Percentiles rank a stretch among this genome's conserved stretches.
Conservation (phyloP, 1,140 invertebrate species). For the Drosophila setifemur region DNA sequence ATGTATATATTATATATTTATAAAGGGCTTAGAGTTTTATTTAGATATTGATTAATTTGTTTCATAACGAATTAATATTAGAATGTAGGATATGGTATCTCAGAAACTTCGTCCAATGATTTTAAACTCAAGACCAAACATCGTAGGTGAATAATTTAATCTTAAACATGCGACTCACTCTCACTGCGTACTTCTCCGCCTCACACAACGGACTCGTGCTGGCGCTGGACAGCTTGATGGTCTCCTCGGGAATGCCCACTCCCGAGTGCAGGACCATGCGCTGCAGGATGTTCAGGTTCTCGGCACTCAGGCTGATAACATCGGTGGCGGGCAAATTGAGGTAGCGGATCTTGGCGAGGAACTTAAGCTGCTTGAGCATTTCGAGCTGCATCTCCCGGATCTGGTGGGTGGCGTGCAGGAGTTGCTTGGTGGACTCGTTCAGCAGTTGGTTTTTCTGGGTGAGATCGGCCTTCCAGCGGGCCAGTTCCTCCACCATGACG, state of each 20-base stretch:
- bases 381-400: slow-evolving; percentile 88
- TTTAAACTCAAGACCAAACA: too few relatives aligned
- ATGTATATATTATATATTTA: too few relatives aligned
- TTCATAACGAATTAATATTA: too few relatives aligned
- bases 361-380: slow-evolving; percentile 86
- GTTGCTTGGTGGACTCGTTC: slow-evolving; percentile 88
- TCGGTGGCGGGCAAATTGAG: slow-evolving; percentile 80
- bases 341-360: slow-evolving; percentile 70
- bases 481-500: slow-evolving; percentile 94
- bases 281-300: slow-evolving; percentile 77
- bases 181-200: slow-evolving; percentile 79
- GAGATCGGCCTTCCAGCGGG: slow-evolving; percentile 91
- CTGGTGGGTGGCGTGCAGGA: slow-evolving; percentile 89
- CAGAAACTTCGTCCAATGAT: too few relatives aligned
- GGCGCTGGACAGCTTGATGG: slow-evolving; percentile 58
- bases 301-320: slow-evolving; percentile 82
- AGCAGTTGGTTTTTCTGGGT: slow-evolving; percentile 89
- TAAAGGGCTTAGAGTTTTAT: too few relatives aligned
- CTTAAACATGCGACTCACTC: slow-evolving; percentile 62
- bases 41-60: too few relatives aligned
- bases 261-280: slow-evolving; percentile 78
- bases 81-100: too few relatives aligned
- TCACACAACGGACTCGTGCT: slow-evolving; percentile 72
- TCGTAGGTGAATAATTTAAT: too few relatives aligned
- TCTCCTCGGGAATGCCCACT: slow-evolving; percentile 73